Base-by-base conservation (phyloP, 2,113 vertebrate species). In the Oncorhynchus kisutch region DNA sequence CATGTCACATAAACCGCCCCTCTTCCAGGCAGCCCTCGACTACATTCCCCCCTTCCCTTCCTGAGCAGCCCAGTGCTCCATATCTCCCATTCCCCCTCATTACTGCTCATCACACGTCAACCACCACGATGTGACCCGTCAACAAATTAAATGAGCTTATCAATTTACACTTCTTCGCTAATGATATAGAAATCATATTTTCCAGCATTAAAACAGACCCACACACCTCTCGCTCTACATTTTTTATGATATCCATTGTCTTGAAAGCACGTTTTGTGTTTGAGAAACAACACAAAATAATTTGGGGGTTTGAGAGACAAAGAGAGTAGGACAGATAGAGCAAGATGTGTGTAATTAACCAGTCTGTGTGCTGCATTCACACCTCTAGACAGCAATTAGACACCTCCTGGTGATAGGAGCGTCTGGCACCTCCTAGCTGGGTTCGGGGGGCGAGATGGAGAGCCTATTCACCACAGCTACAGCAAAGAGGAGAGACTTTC, bases 381-480 rank as follows among this genome's bases (percentile, higher is more conserved):
- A 31, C 14, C 89, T 85, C 65, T 77, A 81, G 80, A 89, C 86
- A 88, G 83, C 16, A 92, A 92, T 91, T 90, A 91, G 82, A 85
- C 70, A 74, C 83, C 86, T 87, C 67, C 72, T 85, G 70, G 34
- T 70, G 81, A 89, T 69, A 79, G 57, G 69, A 76, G 73, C 49
- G 85, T 90, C 90, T 92, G 81, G 82, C 89, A 82, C 82, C 62
- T 14, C 16, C 29, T 14, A 70, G 75, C 71, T 49, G 60, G 65
- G 31, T 65, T 54, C 5, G 51, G 16, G 51, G 13, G 51, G 51
- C 1, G 3, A 18, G 51, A 54, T 3, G 16, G 13, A 34, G 27
- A 6, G 5, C 7, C 9, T 27, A n/a, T 67, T 11, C 8, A 9
- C 18, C 20, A 68, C 6, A 65, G 39, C 49, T 24, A 64, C 8